Evolutionary conservation across 2,888 invertebrate genomes (phyloP).

Genomic region (Sesamia inferens): DNA sequence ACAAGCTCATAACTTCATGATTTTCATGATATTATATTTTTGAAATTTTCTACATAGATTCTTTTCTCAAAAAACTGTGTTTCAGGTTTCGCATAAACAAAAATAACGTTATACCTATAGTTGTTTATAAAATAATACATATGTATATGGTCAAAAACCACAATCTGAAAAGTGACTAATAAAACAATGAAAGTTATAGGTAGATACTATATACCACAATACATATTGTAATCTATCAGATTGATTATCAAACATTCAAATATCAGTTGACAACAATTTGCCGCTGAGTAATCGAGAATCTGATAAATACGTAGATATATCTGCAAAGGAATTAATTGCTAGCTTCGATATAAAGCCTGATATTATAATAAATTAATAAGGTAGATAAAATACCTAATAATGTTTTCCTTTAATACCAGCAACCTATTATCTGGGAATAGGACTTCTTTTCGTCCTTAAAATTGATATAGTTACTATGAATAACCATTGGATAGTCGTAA

Average conservation of each 20-base stretch:
- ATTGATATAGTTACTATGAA: neutral
- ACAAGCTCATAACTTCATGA: too few species aligned
- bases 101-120: too few species aligned
- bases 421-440: neutral
- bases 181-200: neutral
- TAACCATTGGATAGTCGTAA: too few species aligned
- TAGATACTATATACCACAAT: neutral
- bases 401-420: neutral
- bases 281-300: constrained; percentile 31
- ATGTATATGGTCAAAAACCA: neutral
- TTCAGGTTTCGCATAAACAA: too few species aligned
- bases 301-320: constrained; percentile 45
- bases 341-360: neutral
- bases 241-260: constrained; percentile 37
- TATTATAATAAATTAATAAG: constrained; percentile 16
- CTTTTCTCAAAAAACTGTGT: too few species aligned
- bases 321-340: constrained; percentile 10
- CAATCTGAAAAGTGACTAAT: neutral
- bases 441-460: neutral
- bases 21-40: too few species aligned
- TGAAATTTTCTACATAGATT: too few species aligned
- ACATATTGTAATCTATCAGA: constrained; percentile 26
- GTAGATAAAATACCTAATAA: neutral
- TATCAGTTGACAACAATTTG: constrained; percentile 14
- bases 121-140: too few species aligned